Conservation (phyloP, 2,888 invertebrate species). For the Amphipoea oculea region DNA sequence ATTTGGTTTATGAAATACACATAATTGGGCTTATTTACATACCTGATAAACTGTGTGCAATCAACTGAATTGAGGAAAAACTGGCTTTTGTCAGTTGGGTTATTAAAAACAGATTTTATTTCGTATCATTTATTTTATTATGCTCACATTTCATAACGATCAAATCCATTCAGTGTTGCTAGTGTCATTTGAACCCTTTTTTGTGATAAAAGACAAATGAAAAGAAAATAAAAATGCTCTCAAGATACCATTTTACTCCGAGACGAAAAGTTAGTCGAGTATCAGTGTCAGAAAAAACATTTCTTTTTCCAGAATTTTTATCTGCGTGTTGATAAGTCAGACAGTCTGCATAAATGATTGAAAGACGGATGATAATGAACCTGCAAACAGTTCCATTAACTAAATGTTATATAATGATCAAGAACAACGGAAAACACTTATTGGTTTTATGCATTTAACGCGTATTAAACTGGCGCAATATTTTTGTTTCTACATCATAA, state of each 20-base stretch:
- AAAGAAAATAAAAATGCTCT: slow-evolving; percentile 49
- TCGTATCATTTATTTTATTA: not conserved
- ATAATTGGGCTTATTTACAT: not conserved
- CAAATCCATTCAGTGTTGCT: not conserved
- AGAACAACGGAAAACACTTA: not conserved
- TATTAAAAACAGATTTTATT: not conserved
- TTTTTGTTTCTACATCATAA: too few relatives aligned
- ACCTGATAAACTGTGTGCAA: not conserved
- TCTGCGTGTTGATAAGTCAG: slow-evolving; percentile 5
- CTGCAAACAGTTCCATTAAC: not conserved
- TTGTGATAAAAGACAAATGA: slow-evolving; percentile 26
- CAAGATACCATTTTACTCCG: slow-evolving; percentile 26
- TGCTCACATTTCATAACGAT: not conserved
- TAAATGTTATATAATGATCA: not conserved
- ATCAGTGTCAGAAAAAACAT: slow-evolving; percentile 16
- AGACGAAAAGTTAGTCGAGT: slow-evolving; percentile 36
- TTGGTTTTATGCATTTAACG: not conserved
- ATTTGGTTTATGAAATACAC: not conserved
- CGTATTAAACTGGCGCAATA: not conserved
- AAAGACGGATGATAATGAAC: not conserved
- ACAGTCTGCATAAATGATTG: slow-evolving; percentile 8
- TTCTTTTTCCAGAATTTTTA: slow-evolving; percentile 20
- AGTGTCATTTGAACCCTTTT: slow-evolving; percentile 14
- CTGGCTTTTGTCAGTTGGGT: not conserved
- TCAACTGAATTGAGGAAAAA: not conserved